Base-by-base conservation (phyloP, 2,888 invertebrate genomes). In the Yponomeuta sedellus region DNA sequence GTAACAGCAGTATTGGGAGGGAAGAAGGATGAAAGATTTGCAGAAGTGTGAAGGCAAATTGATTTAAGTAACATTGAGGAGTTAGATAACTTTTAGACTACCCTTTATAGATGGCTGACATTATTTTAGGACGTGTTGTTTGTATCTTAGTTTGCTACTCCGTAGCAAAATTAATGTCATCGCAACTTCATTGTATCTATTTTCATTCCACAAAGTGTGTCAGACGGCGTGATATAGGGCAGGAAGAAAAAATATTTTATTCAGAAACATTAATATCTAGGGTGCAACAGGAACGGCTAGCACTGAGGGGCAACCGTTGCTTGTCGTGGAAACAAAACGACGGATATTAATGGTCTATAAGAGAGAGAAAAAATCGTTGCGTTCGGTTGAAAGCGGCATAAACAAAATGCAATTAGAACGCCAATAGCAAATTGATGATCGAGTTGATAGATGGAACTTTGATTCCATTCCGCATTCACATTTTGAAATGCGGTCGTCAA, bases 261-360 rank as follows among this genome's bases (percentile, higher is more conserved):
- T 52, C 44, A 52, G 44, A 52, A 52, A 52, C 44, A 52, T 52
- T 52, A 52, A 52, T 52, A 52, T 52, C 44, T 52, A 52, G 44
- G 44, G 44, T 52, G 44, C 44, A 52, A 52, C 44, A 52, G 44
- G 44, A 52, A 52, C 16, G 3, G 44, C 44, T 52, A 52, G 44
- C 44, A 52, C 44, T 12, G 44, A 59, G 81, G 83, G 83, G 83
- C 77, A 81, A 85, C 77, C 73, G 77, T 52, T 75, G 76, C 79
- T 75, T 76, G 74, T 73, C 73, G 71, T 92, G 92, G 93, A 92
- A 93, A 92, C 92, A 92, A 92, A 92, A 92, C 86, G 93, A 94
- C 93, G 93, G 93, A 86, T 94, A 94, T 93, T 93, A 93, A 94
- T 94, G 93, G 90, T 92, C 85, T 84, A 81, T 86, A 86, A 52